Conservation (phyloP, 2,797 vertebrate species). For the Smutsia temminckii region DNA sequence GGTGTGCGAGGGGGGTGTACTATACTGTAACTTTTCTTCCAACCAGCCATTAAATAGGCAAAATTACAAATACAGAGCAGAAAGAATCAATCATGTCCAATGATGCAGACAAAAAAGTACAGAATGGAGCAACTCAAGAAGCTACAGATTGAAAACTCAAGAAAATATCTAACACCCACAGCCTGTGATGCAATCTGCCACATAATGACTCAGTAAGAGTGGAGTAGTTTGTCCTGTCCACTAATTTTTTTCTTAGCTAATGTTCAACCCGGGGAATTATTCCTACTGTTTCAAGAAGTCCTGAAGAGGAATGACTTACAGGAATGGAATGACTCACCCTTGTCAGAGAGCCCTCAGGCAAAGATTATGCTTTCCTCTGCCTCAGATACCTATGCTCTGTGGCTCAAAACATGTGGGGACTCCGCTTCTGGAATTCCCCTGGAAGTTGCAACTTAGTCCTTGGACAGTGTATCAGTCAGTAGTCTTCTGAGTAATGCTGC, state of each 20-base stretch:
- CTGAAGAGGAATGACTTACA: rapidly evolving
- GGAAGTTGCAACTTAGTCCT: background rate
- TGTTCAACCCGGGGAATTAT: background rate
- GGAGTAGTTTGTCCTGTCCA: rapidly evolving
- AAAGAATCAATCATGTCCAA: background rate
- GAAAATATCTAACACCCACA: rapidly evolving
- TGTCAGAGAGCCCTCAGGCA: background rate
- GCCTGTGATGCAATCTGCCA: background rate
- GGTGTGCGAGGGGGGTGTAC: no score
- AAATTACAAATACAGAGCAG: background rate
- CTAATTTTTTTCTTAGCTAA: background rate
- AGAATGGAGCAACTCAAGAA: background rate
- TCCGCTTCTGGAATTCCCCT: background rate
- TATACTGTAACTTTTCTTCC: background rate
- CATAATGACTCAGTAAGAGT: background rate
- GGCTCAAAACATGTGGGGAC: background rate
- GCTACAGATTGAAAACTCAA: background rate
- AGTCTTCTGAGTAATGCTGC: background rate
- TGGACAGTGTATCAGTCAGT: rapidly evolving
- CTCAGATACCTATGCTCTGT: no score
- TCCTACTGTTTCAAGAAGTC: background rate
- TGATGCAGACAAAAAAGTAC: background rate
- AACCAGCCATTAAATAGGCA: background rate
- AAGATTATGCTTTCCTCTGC: background rate
- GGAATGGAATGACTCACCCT: background rate